Percentiles rank a stretch among this genome's conserved stretches.
Conservation (phyloP, 2,888 invertebrate species). For the Philopedon plagiatum region DNA sequence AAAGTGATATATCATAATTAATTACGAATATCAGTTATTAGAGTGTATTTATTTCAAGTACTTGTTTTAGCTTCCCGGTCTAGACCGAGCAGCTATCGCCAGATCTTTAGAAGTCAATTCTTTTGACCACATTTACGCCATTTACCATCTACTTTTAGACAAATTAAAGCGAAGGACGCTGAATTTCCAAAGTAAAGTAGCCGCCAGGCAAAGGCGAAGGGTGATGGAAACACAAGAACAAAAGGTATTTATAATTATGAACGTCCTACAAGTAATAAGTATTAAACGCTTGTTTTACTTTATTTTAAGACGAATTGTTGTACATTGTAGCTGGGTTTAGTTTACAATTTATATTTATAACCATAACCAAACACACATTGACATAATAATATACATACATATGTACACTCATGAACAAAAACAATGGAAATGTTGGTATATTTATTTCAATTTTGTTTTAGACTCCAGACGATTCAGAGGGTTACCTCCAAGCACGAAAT, state of each 20-base stretch:
- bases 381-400: too few relatives aligned
- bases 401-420: too few relatives aligned
- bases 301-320: too few relatives aligned
- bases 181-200: slow-evolving; percentile 71
- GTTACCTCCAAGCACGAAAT: slow-evolving; percentile 55
- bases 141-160: slow-evolving; percentile 92
- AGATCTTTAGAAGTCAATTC: slow-evolving; percentile 87
- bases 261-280: too few relatives aligned
- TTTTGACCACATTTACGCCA: slow-evolving; percentile 95
- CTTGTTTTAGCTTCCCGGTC: slow-evolving; percentile 77
- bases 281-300: too few relatives aligned
- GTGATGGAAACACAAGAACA: slow-evolving; percentile 36
- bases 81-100: slow-evolving; percentile 81
- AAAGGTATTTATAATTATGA: too few relatives aligned
- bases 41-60: slow-evolving; percentile 7
- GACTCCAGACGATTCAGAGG: slow-evolving; percentile 38
- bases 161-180: slow-evolving; percentile 75
- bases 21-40: too few relatives aligned
- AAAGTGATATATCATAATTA: too few relatives aligned
- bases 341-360: too few relatives aligned
- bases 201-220: slow-evolving; percentile 67
- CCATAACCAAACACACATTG: too few relatives aligned
- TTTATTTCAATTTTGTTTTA: slow-evolving; percentile 35
- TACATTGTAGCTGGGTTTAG: too few relatives aligned
- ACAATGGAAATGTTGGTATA: too few relatives aligned